phyloP scores from a whole-genome alignment of 1,140 invertebrate species.

The Hermetia illucens region DNA sequence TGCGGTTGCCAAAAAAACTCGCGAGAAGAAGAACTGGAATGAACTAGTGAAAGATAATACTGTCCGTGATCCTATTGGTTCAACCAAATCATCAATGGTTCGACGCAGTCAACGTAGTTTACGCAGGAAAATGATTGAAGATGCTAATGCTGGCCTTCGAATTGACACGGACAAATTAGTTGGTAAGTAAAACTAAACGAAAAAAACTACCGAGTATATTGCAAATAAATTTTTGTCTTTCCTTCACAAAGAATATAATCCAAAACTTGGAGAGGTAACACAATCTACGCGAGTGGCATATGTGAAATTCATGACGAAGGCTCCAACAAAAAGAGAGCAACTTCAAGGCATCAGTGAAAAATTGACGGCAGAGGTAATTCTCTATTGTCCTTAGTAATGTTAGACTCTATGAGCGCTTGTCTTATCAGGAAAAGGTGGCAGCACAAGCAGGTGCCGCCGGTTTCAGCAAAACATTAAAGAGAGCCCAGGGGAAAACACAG shows the following conservation, averaged over 20 bases:
- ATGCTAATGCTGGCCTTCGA: conserved; percentile 39
- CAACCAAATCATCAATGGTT: conserved; percentile 44
- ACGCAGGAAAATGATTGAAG: conserved; percentile 44
- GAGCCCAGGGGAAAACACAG: conserved; percentile 7
- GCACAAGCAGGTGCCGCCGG: conserved; percentile 8
- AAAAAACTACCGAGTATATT: too few species aligned
- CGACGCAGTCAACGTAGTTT: conserved; percentile 52
- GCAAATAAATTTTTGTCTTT: conserved; percentile 1
- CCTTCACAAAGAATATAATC: conserved; percentile 58
- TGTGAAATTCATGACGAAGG: conserved; percentile 69
- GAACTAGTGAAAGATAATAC: conserved; percentile 59
- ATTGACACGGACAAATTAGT: conserved; percentile 54
- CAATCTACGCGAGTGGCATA: conserved; percentile 65
- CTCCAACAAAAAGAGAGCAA: conserved; percentile 25
- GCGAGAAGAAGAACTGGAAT: conserved; percentile 72
- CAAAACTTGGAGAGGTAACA: conserved; percentile 54
- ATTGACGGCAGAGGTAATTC: not conserved
- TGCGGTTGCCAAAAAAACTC: conserved; percentile 41
- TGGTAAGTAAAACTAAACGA: conserved; percentile 32
- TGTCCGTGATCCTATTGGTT: conserved; percentile 61
- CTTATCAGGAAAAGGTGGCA: conserved; percentile 8
- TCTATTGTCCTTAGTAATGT: too few species aligned
- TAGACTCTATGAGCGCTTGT: not conserved
- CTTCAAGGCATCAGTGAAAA: conserved; percentile 29
- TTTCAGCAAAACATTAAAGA: conserved; percentile 9